phyloP scores from a whole-genome alignment of 2,888 invertebrate species.

The Lycaena phlaeas region DNA sequence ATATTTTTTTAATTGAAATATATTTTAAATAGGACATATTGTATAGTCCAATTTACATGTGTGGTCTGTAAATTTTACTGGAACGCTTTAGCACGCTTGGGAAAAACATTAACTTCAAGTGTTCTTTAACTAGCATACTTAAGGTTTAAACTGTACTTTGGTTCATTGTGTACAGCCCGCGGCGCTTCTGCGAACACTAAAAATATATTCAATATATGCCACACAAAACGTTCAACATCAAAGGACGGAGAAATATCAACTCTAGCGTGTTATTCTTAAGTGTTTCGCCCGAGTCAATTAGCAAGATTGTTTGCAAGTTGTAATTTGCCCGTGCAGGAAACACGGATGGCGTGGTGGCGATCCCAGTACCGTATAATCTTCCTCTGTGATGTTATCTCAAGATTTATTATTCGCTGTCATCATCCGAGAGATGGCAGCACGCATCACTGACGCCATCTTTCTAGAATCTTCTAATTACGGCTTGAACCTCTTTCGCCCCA shows the following conservation, averaged over 20 bases:
- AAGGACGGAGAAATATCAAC: conserved; percentile 19
- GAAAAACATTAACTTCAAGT: conserved; percentile 8
- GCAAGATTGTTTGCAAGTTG: conserved; percentile 44
- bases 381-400: conserved; percentile 66
- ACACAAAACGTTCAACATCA: conserved; percentile 9
- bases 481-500: conserved; percentile 29
- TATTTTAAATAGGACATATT: too few relatives aligned
- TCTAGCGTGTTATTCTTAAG: conserved; percentile 28
- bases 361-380: conserved; percentile 67
- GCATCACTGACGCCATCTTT: conserved; percentile 56
- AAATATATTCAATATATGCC: conserved; percentile 40
- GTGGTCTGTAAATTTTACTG: conserved; percentile 1
- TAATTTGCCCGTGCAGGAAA: conserved; percentile 69
- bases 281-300: conserved; percentile 23
- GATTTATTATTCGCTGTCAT: conserved; percentile 70
- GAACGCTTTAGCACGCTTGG: background rate
- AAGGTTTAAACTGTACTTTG: conserved; percentile 41
- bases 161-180: conserved; percentile 52
- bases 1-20: too few relatives aligned
- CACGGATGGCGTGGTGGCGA: conserved; percentile 64
- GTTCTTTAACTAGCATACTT: conserved; percentile 46
- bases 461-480: conserved; percentile 32
- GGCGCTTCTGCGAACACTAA: conserved; percentile 64
- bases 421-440: conserved; percentile 66
- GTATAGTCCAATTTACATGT: too few relatives aligned